Evolutionary conservation across 1,140 invertebrate genomes (phyloP), one percentile per base, ranked within the genome.

Genomic region (Lordiphosa clarofinis): DNA sequence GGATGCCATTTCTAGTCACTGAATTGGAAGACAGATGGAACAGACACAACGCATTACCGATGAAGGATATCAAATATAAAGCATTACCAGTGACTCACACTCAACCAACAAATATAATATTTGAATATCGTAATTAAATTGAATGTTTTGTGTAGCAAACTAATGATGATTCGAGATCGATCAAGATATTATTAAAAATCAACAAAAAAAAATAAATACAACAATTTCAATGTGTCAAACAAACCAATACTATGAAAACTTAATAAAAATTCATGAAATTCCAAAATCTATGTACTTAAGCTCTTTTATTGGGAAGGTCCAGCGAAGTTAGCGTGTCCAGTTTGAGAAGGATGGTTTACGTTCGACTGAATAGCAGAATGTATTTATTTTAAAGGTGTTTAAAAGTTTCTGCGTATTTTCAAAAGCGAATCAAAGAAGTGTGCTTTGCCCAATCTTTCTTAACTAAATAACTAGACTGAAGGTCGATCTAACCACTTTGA

Each of bases 161-260:
- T 54, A 56, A 43, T 46, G 36, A 56, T 6, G 36, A 63, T 33
- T 63, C 56, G 58, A 42, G 49, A 71, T 72, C 35, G 37, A 33
- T 39, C 36, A 56, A 19, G 56, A 58, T 70, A 53, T 36, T 64
- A 63, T 64, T 8, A 31, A 31, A 31, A 24, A 24, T 4, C n/a
- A 39, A 39, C 19, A 47, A 44, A 35, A 49, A 69, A 50, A 42
- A 70, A 53, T n/a, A 44, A 37, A 70, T 64, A 71, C 78, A 60
- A 59, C 67, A 86, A 86, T 86, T 78, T 84, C 78, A 84, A 84
- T 86, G 78, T 84, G 78, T 84, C 78, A 84, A 84, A 54, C 31
- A 69, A 56, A 21, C 49, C 48, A 68, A 61, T 66, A 56, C 47
- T 69, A 74, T 61, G 58, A 68, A 56, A 71, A 57, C 49, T 84